Percentiles rank a stretch among this genome's conserved stretches.
Evolutionary conservation across 2,797 vertebrate species (phyloP).

Genomic region (Lates japonicus): DNA sequence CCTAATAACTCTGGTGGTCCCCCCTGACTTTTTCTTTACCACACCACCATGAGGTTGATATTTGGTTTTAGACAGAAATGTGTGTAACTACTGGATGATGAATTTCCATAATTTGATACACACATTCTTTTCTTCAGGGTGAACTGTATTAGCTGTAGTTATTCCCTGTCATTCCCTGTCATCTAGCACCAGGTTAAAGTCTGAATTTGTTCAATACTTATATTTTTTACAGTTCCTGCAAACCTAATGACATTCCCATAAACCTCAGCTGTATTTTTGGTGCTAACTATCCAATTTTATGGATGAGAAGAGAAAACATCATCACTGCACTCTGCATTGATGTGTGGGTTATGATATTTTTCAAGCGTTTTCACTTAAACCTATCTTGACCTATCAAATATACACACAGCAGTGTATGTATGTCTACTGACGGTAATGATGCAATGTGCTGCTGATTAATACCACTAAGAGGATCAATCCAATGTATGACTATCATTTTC

Average conservation of each 20-base stretch:
- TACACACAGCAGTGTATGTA: slow-evolving; percentile 12
- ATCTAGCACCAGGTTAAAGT: background rate
- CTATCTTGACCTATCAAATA: slow-evolving; percentile 7
- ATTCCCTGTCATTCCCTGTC: background rate
- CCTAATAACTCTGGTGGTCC: no score
- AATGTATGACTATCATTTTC: slow-evolving; percentile 50
- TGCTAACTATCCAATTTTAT: background rate
- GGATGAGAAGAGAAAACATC: background rate
- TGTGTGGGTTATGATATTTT: slow-evolving; percentile 30
- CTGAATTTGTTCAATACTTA: background rate
- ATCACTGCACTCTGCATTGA: background rate
- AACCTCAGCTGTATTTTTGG: background rate
- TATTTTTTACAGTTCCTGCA: background rate
- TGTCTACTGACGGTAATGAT: slow-evolving; percentile 44
- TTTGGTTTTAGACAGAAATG: no score
- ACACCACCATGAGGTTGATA: no score
- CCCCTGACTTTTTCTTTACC: no score
- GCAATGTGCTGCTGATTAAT: slow-evolving; percentile 52
- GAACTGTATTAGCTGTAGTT: background rate
- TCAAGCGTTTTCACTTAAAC: slow-evolving; percentile 20
- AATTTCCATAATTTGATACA: background rate
- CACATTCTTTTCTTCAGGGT: background rate
- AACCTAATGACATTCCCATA: background rate
- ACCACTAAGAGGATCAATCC: slow-evolving; percentile 58
- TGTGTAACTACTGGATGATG: no score